Evolutionary conservation across 1,140 invertebrate genomes (phyloP).

Genomic region (Drosophila bocki): DNA sequence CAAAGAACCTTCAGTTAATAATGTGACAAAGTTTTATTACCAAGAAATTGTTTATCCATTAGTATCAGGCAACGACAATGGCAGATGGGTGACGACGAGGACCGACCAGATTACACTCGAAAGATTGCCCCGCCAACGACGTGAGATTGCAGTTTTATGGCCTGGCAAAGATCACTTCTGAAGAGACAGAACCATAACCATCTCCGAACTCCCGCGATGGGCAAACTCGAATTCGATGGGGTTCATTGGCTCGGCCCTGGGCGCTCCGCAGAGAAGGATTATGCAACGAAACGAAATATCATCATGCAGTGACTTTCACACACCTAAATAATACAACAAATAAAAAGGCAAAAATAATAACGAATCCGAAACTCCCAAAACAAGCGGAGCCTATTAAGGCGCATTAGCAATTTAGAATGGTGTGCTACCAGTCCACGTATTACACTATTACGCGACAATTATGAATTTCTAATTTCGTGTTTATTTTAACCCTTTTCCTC

Average conservation of each 20-base stretch:
- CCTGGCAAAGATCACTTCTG: conserved; percentile 39
- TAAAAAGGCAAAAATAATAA: conserved; percentile 12
- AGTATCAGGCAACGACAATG: conserved; percentile 17
- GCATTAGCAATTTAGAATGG: conserved; percentile 79
- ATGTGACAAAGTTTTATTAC: conserved; percentile 48
- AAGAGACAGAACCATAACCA: conserved; percentile 10
- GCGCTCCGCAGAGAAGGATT: conserved; percentile 57
- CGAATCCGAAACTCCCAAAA: conserved; percentile 38
- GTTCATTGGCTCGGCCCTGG: conserved; percentile 66
- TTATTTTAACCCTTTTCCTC: conserved; percentile 18
- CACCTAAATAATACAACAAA: conserved; percentile 1
- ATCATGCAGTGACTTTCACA: conserved; percentile 66
- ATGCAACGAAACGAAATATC: conserved; percentile 80
- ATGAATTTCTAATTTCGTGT: conserved; percentile 79
- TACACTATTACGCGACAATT: conserved; percentile 71
- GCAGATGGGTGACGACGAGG: conserved; percentile 35
- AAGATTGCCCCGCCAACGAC: conserved; percentile 64
- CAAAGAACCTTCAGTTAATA: not conserved
- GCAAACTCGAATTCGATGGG: conserved; percentile 51
- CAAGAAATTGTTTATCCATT: conserved; percentile 69
- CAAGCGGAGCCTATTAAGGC: conserved; percentile 70
- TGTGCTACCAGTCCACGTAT: conserved; percentile 59
- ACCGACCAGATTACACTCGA: conserved; percentile 64
- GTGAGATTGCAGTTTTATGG: conserved; percentile 80
- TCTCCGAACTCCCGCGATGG: not conserved